These are phyloP conservation scores for Cyprinus carpio DNA, from an alignment of 2,113 vertebrate species.

Conservation along the genomic window DNA sequence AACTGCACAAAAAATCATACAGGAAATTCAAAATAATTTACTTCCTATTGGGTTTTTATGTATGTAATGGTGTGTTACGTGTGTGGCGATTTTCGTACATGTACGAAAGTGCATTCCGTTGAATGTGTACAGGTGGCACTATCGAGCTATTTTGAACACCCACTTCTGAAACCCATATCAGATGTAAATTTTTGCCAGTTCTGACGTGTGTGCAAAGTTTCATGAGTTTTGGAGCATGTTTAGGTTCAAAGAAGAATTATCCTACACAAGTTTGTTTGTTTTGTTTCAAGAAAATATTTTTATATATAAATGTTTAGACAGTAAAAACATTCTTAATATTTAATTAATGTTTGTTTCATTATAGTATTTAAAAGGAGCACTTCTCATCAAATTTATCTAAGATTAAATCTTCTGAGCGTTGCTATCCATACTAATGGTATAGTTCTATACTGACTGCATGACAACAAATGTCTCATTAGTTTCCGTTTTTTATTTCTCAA, in stretches of 20 bases:
- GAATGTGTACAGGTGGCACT: too few species aligned
- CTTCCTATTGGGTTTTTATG: too few species aligned
- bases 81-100: too few species aligned
- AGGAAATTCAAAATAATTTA: too few species aligned
- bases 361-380: background rate
- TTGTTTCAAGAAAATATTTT: background rate
- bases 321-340: conserved; percentile 2
- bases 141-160: too few species aligned
- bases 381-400: background rate
- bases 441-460: background rate
- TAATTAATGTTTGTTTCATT: background rate
- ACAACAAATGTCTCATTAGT: background rate
- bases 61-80: too few species aligned
- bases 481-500: background rate
- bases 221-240: too few species aligned
- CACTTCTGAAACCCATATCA: too few species aligned
- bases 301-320: background rate
- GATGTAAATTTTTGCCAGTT: too few species aligned
- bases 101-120: too few species aligned
- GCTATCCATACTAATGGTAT: background rate
- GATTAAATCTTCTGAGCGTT: background rate
- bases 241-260: background rate
- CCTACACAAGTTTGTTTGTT: background rate
- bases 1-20: too few species aligned
- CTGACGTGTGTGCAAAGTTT: too few species aligned